Evolutionary conservation across 2,113 vertebrate species (phyloP).

Genomic region (Salvelinus alpinus): DNA sequence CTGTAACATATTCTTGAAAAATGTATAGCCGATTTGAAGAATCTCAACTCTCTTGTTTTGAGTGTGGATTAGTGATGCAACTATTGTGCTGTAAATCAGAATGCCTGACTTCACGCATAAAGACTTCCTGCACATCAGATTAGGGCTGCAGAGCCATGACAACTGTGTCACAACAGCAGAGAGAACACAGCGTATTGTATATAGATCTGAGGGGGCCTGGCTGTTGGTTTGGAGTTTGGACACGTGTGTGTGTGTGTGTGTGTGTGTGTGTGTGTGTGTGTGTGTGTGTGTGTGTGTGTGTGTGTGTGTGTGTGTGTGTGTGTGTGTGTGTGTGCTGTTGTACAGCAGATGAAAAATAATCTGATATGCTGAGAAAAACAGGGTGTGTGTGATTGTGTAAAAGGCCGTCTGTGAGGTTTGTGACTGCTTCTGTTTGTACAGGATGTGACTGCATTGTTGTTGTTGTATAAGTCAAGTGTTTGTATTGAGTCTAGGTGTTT

Average conservation of each 20-base stretch:
- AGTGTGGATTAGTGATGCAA: too few species aligned
- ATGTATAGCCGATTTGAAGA: too few species aligned
- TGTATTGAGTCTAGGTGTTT: not conserved
- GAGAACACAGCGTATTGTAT: not conserved
- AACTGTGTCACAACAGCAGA: not conserved
- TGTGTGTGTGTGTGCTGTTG: not conserved
- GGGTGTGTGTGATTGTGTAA: not conserved
- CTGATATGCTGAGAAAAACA: not conserved
- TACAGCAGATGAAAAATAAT: not conserved
- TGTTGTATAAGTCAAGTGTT: not conserved
- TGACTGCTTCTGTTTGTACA: not conserved
- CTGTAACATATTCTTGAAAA: too few species aligned
- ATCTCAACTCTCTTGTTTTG: too few species aligned
- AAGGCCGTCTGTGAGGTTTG: slow-evolving; percentile 19
- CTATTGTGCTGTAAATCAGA: too few species aligned
- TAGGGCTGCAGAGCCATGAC: not conserved
- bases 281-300: too few species aligned
- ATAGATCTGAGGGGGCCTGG: not conserved
- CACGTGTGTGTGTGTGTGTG: too few species aligned
- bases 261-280: too few species aligned
- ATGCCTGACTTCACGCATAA: not conserved
- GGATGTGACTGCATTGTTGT: not conserved
- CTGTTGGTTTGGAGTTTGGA: not conserved
- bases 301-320: too few species aligned
- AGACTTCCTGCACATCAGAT: not conserved